Percentiles rank a stretch among this genome's conserved stretches.
phyloP scores from a whole-genome alignment of 2,888 invertebrate genomes.

The Metalampra italica region DNA sequence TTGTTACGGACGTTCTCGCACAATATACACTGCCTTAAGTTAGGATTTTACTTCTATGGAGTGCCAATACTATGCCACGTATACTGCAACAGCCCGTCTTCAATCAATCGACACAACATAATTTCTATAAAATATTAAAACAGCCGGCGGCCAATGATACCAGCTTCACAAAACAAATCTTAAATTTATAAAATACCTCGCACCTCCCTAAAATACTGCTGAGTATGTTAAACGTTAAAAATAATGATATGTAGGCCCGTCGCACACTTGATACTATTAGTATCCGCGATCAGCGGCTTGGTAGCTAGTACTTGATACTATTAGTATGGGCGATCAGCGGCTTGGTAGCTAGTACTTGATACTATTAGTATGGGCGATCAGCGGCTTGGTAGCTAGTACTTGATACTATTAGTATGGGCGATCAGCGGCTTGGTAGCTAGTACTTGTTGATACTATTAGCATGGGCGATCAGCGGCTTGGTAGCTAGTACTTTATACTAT shows the following conservation, averaged over 20 bases:
- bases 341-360: too few relatives aligned
- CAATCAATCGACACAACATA: neutral
- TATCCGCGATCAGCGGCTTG: neutral
- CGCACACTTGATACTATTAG: neutral
- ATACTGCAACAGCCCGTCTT: neutral
- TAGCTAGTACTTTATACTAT: neutral
- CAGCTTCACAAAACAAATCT: constrained; percentile 42
- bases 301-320: too few relatives aligned
- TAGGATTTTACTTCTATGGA: neutral
- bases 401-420: too few relatives aligned
- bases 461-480: neutral
- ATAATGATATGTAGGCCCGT: constrained; percentile 63
- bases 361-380: too few relatives aligned
- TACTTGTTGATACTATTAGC: neutral
- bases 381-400: neutral
- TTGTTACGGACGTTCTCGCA: too few relatives aligned
- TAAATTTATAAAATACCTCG: constrained; percentile 60
- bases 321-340: too few relatives aligned
- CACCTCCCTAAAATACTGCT: constrained; percentile 74
- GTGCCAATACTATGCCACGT: neutral
- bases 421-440: neutral
- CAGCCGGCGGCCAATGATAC: constrained; percentile 40
- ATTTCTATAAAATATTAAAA: constrained; percentile 11
- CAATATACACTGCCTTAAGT: neutral
- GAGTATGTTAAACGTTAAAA: constrained; percentile 72